These are phyloP conservation scores for Aleadryas rufinucha DNA, from an alignment of 2,113 vertebrate genomes.

Conservation along the genomic window DNA sequence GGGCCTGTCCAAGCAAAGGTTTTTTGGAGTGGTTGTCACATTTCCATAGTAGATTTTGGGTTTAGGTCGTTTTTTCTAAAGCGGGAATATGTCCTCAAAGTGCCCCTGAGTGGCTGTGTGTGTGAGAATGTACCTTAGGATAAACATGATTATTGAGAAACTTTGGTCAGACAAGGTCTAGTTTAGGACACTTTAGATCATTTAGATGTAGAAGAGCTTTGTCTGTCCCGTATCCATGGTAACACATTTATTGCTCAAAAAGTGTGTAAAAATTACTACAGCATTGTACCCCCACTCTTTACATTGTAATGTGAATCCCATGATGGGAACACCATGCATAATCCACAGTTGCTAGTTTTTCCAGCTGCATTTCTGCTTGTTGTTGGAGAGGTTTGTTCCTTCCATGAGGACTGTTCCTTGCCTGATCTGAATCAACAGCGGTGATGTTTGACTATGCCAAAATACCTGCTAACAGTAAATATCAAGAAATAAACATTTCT, in stretches of 20 bases:
- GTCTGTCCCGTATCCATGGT: neutral
- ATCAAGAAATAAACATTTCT: neutral
- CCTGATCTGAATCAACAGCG: neutral
- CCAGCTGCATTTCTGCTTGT: neutral
- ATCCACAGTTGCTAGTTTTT: neutral
- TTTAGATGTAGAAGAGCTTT: neutral
- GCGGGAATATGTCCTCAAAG: neutral
- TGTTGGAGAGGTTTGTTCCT: neutral
- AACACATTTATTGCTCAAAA: neutral
- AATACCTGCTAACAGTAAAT: neutral
- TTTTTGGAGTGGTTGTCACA: neutral
- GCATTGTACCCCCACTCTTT: neutral
- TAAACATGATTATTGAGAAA: neutral
- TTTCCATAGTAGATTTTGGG: neutral
- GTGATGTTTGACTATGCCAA: neutral
- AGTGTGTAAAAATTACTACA: neutral
- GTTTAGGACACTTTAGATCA: neutral
- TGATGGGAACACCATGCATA: neutral
- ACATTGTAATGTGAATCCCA: neutral
- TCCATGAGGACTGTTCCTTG: neutral
- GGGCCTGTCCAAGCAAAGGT: neutral
- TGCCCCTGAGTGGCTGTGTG: neutral
- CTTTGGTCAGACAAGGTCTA: neutral
- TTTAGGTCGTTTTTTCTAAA: neutral
- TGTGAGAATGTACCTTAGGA: neutral